These are phyloP conservation scores for Chloebia gouldiae DNA, from an alignment of 2,113 vertebrate species.

Conservation along the genomic window DNA sequence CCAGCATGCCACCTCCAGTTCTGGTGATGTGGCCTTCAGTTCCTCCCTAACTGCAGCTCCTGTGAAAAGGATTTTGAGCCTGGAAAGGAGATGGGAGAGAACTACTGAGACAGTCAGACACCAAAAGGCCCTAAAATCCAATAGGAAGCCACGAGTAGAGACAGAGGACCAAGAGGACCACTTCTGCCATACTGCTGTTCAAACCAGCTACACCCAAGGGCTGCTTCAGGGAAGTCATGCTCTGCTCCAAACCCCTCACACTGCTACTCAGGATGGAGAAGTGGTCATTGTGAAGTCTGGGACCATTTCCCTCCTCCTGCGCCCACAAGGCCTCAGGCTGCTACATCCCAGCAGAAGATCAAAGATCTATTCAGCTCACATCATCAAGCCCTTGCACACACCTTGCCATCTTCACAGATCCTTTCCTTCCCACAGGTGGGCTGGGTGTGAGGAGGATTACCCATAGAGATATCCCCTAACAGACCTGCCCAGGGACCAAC, in stretches of 20 bases:
- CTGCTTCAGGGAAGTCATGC: not conserved
- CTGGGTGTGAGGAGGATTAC: not conserved
- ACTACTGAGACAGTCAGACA: not conserved
- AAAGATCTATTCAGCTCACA: not conserved
- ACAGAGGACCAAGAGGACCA: not conserved
- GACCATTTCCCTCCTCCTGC: not conserved
- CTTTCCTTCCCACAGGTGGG: not conserved
- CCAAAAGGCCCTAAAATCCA: not conserved
- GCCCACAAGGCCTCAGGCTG: not conserved
- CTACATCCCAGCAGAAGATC: not conserved
- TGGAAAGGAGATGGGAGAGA: accelerated
- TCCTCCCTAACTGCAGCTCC: not conserved
- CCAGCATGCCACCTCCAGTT: not conserved
- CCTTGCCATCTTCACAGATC: not conserved
- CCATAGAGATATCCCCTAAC: not conserved
- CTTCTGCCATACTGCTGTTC: not conserved
- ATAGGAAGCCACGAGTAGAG: not conserved
- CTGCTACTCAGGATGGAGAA: not conserved
- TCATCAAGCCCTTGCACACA: not conserved
- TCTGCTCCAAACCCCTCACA: not conserved
- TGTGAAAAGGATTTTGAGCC: not conserved
- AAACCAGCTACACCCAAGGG: not conserved
- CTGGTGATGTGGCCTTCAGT: not conserved
- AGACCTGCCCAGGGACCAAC: not conserved
- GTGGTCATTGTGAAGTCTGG: not conserved